Base-by-base conservation (phyloP, 2,888 invertebrate genomes). In the Hetaerina titia region DNA sequence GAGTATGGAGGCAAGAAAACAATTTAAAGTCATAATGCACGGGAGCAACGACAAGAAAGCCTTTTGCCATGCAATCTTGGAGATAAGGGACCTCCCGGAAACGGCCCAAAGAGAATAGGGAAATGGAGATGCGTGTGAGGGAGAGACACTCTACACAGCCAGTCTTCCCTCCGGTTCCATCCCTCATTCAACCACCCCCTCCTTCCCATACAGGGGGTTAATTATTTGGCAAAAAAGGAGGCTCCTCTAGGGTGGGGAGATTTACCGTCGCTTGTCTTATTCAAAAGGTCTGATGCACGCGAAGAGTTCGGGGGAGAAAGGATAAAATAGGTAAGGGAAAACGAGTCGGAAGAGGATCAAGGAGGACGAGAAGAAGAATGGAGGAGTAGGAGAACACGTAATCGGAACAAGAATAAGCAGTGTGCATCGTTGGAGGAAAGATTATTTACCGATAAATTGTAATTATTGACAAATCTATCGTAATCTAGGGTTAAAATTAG, bases 211-310 rank as follows among this genome's bases (percentile, higher is more conserved):
- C 58, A 2, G 17, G 2, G 11, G 45, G 45, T n/a, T 69, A 11
- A 57, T 92, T 45, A 57, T 92, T 74, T 7, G 22, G 69, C 69
- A 56, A 74, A 92, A 92, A 92, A 17, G 64, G 22, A 63, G 56
- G 19, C n/a, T 92, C 69, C 74, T 56, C n/a, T 57, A 57, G 69
- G 69, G 57, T 11, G 69, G 19, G 69, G n/a, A 92, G 92, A 92
- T 92, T 22, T 92, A 74, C 69, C 92, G n/a, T 69, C 92, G 69
- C 56, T 69, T 92, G 69, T 92, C 92, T 92, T 92, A 69, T 92
- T 92, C 69, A 92, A 92, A 90, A 92, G 69, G 56, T 22, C 22
- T 31, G n/a, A 9, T 1, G n/a, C 57, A 13, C 58, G 19, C 19
- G 0, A 58, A 58, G 57, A 22, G 22, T 57, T 57, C 15, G 89